Base-by-base conservation (phyloP, 2,888 invertebrate species). In the Smittia aterrima region DNA sequence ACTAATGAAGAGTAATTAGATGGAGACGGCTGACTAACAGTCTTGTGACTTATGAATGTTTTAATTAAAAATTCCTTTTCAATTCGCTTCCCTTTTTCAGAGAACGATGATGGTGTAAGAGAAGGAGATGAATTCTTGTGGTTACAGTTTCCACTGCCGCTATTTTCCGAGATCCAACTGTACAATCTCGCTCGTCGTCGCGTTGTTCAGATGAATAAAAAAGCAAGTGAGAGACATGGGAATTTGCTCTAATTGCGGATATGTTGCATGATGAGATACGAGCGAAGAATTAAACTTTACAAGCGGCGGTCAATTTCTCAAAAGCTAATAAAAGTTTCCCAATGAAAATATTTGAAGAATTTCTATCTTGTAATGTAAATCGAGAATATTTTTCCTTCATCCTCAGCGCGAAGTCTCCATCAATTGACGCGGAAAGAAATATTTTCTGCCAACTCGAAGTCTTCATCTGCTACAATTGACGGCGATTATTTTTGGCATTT, bases 291-390 rank as follows among this genome's bases (percentile, higher is more conserved):
- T 20, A 58, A 58, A 58, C 9, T 47, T 58, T 58, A 58, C 58
- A 58, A 22, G 58, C 58, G 18, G n/a, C 58, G 58, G 22, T 58
- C 58, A 58, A 58, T 58, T 58, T 58, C n/a, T 58, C 58, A 58
- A 22, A 6, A 13, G 58, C 58, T 18, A 58, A 58, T 58, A 18
- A 58, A 22, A 58, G 2, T 58, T 58, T 47, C 47, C n/a, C 47
- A 47, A 47, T 47, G 47, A 47, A 47, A 47, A 6, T 47, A 13
- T n/a, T 16, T 47, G n/a, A 47, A n/a, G 47, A 47, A 47, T 16
- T 47, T 47, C 47, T 32, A 32, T 32, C 32, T 32, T 9, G 32
- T 32, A 3, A 32, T 32, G 32, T 32, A 32, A 47, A 13, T 47
- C 11, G 47, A 47, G 47, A 47, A 47, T 32, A 32, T 32, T 32